Evolutionary conservation across 2,888 invertebrate genomes (phyloP).

Genomic region (Myopa testacea): DNA sequence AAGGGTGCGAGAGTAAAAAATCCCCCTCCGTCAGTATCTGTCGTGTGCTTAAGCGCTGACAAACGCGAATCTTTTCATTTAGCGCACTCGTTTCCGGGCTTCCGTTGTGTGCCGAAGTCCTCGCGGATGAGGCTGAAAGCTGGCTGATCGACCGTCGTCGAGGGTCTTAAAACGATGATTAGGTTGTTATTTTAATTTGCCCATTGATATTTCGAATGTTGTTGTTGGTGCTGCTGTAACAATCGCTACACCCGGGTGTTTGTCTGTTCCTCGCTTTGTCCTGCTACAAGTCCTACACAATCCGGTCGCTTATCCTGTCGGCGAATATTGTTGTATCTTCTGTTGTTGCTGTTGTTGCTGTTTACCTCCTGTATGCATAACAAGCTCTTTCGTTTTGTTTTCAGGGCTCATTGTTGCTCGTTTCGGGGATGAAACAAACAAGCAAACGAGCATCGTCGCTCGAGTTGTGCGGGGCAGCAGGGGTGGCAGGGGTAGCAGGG

Average conservation of each 20-base stretch:
- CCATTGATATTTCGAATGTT: constrained; percentile 63
- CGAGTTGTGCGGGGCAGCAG: not conserved
- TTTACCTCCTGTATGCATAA: constrained; percentile 39
- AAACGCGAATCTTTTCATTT: constrained; percentile 52
- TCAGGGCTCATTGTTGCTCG: constrained; percentile 40
- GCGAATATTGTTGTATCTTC: not conserved
- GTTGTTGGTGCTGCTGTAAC: constrained; percentile 44
- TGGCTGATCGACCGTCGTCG: constrained; percentile 51
- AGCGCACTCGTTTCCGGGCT: constrained; percentile 46
- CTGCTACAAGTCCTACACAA: constrained; percentile 27
- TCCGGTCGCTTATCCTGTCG: constrained; percentile 29
- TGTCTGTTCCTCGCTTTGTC: constrained; percentile 26
- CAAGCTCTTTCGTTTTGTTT: constrained; percentile 45
- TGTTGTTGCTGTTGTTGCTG: constrained; percentile 26
- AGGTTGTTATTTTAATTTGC: constrained; percentile 70
- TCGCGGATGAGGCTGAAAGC: constrained; percentile 33
- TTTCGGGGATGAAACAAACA: constrained; percentile 28
- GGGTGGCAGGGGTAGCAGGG: constrained; percentile 19
- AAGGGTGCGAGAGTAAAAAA: not conserved
- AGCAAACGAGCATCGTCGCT: not conserved
- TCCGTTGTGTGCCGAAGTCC: constrained; percentile 10
- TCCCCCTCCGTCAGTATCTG: not conserved
- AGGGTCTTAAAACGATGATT: constrained; percentile 69
- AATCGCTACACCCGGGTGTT: constrained; percentile 25
- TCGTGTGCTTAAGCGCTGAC: constrained; percentile 47